Evolutionary conservation across 2,113 vertebrate genomes (phyloP), one percentile per base, ranked within the genome.

Genomic region (Astatoreochromis straeleni): DNA sequence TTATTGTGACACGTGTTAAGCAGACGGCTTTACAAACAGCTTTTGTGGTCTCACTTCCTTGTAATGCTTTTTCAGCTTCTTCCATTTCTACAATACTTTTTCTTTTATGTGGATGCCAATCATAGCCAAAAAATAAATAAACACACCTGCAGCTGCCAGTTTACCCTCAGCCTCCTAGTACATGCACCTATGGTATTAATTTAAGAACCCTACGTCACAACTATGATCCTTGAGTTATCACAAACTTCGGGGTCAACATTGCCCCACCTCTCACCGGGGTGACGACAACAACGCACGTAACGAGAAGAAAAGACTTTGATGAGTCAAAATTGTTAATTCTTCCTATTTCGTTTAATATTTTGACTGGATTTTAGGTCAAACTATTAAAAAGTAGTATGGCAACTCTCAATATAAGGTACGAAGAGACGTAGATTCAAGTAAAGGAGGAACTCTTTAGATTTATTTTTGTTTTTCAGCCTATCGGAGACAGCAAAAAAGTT

Each of bases 1-100:
- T 45, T 73, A 73, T 26, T 73, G 38, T 47, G 35, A 47, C 4
- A 29, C 1, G 1, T 47, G 14, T 26, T 2, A 10, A 47, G 3
- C 68, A 75, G 21, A 75, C 0, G 1, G 0, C 40, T 70, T 70
- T 24, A 24, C 7, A 14, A 70, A 70, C 65, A 70, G 7, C 12
- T 24, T 16, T 45, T 73, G 68, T 17, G 40, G 40, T 45, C 40
- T 75, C 42, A 10, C 38, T 26, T 73, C 11, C 65, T 42, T 26
- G 13, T 73, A 42, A 73, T 73, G 21, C 68, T 45, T 45, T 73
- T 75, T 29, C 24, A 47, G 70, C 40, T 47, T 75, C 70, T 47
- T 29, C 9, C 70, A 29, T 75, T 75, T 5, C 42, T 47, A 11
- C 16, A 19, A 29, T 3, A 26, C 14, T 19, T 75, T 49, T 47